These are phyloP conservation scores for Oenanthe melanoleuca DNA, from an alignment of 2,113 vertebrate species.

Conservation along the genomic window DNA sequence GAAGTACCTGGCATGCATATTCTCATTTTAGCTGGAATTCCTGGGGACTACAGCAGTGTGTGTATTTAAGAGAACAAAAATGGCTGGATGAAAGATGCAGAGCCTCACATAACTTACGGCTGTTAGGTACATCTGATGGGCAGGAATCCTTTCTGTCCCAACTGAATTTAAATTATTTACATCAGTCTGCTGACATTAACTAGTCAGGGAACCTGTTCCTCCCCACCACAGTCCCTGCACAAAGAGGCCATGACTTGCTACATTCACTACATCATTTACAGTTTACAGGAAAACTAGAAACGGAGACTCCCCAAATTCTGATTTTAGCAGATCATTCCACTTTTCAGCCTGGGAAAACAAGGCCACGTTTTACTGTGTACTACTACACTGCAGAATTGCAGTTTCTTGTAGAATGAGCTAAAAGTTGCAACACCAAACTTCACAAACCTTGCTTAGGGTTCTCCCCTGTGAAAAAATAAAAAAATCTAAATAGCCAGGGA, in stretches of 20 bases:
- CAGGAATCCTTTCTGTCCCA: background rate
- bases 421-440: background rate
- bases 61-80: background rate
- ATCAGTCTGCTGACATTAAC: background rate
- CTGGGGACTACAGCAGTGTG: background rate
- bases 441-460: background rate
- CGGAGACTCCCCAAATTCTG: background rate
- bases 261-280: background rate
- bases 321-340: background rate
- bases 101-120: background rate
- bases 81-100: background rate
- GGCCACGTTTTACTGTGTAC: background rate
- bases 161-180: conserved; percentile 19
- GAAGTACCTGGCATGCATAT: background rate
- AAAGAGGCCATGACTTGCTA: background rate
- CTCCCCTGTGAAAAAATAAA: background rate
- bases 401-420: background rate
- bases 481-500: background rate
- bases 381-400: background rate
- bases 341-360: background rate
- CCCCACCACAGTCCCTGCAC: background rate
- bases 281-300: background rate
- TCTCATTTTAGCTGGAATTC: background rate
- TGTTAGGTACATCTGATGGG: background rate
- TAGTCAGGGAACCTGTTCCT: background rate